A percentile compares a stretch with the other conserved stretches of the same genome.
phyloP scores from a whole-genome alignment of 2,113 vertebrate genomes.

The Natator depressus region DNA sequence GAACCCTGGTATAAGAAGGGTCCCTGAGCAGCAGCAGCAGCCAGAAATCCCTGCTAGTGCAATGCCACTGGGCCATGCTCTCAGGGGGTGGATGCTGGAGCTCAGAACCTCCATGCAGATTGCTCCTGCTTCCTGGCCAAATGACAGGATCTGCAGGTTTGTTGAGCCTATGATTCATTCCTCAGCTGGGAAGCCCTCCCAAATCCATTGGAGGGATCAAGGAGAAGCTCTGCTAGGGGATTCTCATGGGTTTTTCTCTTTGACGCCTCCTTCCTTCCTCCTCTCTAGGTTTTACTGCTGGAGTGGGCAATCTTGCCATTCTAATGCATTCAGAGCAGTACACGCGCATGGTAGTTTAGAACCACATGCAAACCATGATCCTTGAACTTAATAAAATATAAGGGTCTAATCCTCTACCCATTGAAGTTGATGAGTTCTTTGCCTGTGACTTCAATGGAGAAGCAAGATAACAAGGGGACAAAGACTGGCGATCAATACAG shows the following conservation, averaged over 20 bases:
- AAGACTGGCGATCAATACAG: slow-evolving; percentile 26
- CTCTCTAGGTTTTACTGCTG: background rate
- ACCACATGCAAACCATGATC: background rate
- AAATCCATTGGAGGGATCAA: background rate
- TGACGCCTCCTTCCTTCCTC: background rate
- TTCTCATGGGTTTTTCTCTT: background rate
- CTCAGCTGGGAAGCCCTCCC: background rate
- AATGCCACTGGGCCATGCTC: background rate
- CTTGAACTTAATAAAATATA: slow-evolving; percentile 2
- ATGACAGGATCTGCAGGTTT: background rate
- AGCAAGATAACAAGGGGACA: slow-evolving; percentile 7
- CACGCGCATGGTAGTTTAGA: background rate
- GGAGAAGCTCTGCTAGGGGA: background rate
- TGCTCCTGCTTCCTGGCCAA: background rate
- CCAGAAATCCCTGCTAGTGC: background rate
- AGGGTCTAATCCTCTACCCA: background rate
- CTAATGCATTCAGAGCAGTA: background rate
- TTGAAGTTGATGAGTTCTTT: background rate
- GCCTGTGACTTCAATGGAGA: background rate
- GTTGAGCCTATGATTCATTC: background rate
- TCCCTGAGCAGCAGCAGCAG: background rate
- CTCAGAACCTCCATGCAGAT: background rate
- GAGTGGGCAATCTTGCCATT: background rate
- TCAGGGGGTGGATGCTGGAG: background rate
- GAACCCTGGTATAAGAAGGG: background rate